Conservation (phyloP, 2,113 vertebrate genomes). For the Lamprologus lemairii region DNA sequence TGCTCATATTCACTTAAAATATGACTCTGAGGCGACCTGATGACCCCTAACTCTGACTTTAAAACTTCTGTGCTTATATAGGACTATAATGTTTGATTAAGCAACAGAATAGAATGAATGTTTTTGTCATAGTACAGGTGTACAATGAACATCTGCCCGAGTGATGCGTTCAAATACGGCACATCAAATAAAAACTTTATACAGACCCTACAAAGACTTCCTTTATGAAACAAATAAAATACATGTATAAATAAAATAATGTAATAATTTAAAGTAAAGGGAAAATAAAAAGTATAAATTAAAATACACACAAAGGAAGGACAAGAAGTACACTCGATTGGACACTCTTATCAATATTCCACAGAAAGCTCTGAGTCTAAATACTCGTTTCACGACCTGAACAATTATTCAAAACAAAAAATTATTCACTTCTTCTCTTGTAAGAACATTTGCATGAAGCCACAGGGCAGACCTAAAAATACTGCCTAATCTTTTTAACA, state of each 20-base stretch:
- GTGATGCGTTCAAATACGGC: background rate
- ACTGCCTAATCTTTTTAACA: background rate
- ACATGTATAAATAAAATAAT: background rate
- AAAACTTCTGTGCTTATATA: background rate
- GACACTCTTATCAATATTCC: background rate
- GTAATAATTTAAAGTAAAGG: fast-evolving
- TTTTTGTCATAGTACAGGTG: background rate
- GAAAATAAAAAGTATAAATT: background rate
- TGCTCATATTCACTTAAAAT: fast-evolving
- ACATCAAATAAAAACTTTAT: background rate
- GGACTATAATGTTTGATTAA: fast-evolving
- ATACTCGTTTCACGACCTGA: background rate
- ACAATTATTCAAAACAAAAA: background rate
- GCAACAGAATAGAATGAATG: background rate
- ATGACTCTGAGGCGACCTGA: background rate
- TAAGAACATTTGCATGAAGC: background rate
- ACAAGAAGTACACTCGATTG: fast-evolving
- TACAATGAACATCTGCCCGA: background rate
- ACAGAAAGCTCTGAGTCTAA: background rate
- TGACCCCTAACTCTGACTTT: background rate
- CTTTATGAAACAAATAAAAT: background rate
- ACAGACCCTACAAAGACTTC: background rate
- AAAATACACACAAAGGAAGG: background rate
- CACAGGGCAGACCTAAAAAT: background rate
- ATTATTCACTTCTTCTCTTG: background rate